Evolutionary conservation across 1,140 invertebrate species (phyloP).

Genomic region (Saccostrea glomerata): DNA sequence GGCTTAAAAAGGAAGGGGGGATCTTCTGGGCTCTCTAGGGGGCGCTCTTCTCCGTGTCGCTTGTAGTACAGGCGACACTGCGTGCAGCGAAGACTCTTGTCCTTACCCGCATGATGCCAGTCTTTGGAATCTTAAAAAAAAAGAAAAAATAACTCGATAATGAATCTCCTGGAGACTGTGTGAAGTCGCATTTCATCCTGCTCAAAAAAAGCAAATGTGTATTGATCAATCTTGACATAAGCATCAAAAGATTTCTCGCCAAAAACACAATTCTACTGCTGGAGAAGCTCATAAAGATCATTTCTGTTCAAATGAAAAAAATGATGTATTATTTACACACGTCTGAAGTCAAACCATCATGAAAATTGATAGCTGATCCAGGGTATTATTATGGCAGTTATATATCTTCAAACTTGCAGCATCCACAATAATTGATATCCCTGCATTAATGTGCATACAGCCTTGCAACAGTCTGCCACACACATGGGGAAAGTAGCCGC

Average conservation of each 20-base stretch:
- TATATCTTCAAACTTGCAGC: constrained; percentile 5
- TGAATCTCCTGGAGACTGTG: neutral
- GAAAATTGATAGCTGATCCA: constrained; percentile 22
- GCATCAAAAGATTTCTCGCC: neutral
- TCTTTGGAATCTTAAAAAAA: constrained; percentile 83
- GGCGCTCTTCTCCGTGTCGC: constrained; percentile 87
- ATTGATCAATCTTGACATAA: constrained; percentile 3
- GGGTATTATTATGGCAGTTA: neutral
- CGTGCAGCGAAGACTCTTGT: constrained; percentile 87
- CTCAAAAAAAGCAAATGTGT: neutral
- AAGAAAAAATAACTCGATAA: neutral
- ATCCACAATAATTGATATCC: constrained; percentile 29
- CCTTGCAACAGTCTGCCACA: constrained; percentile 29
- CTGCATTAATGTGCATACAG: constrained; percentile 23
- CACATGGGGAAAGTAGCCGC: constrained; percentile 1
- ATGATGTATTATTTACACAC: neutral
- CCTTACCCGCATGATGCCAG: constrained; percentile 89
- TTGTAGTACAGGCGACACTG: constrained; percentile 91
- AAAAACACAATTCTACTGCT: neutral
- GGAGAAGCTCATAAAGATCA: constrained; percentile 3
- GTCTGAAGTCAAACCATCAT: constrained; percentile 22
- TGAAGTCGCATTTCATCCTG: neutral
- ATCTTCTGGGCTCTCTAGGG: constrained; percentile 67
- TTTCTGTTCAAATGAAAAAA: constrained; percentile 25
- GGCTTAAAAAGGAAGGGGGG: constrained; percentile 85